phyloP scores from a whole-genome alignment of 2,888 invertebrate genomes.

The Vanessa cardui region DNA sequence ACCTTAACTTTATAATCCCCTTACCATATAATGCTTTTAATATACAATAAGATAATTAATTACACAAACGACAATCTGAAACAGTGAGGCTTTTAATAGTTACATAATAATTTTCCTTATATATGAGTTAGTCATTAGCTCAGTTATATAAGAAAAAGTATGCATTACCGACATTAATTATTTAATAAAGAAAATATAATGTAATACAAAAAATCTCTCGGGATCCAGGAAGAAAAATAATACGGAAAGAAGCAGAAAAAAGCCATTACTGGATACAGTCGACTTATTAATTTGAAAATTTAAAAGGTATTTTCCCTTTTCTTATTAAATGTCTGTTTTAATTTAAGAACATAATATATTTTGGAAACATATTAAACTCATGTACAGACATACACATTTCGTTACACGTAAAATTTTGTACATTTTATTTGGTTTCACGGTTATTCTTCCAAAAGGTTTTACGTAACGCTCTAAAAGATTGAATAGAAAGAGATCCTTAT shows the following conservation, averaged over 20 bases:
- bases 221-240: conserved; percentile 1
- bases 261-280: background rate
- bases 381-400: background rate
- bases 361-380: background rate
- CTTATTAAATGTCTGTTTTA: background rate
- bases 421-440: too few relatives aligned
- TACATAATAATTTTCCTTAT: too few relatives aligned
- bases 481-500: too few relatives aligned
- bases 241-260: conserved; percentile 3
- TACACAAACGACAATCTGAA: too few relatives aligned
- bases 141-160: background rate
- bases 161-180: conserved; percentile 4
- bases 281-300: conserved; percentile 5
- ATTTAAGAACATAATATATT: too few relatives aligned
- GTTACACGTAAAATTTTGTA: too few relatives aligned
- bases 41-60: too few relatives aligned
- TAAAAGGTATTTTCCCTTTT: background rate
- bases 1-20: too few relatives aligned
- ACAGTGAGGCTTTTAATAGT: too few relatives aligned
- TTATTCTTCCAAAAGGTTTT: too few relatives aligned
- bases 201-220: background rate
- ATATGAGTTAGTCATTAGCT: background rate
- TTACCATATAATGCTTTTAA: too few relatives aligned
- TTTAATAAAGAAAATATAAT: conserved; percentile 5
- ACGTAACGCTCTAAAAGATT: too few relatives aligned